Evolutionary conservation across 2,888 invertebrate species (phyloP), one percentile per base, ranked within the genome.

Genomic region (Clostera curtula): DNA sequence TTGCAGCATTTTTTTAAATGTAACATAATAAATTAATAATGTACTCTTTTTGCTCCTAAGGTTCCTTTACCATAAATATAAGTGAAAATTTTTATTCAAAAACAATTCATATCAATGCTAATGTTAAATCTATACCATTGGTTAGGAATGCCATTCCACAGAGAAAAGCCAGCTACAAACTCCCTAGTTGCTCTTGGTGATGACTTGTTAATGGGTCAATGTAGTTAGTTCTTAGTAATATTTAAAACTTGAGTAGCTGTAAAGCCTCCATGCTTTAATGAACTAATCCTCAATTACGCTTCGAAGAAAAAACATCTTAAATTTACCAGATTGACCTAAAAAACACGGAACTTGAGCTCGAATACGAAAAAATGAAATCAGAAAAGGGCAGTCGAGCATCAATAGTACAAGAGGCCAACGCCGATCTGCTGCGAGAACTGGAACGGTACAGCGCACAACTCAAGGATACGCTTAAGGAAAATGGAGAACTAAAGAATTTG

Each of bases 391-490:
- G 72, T 18, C 67, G 79, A 11, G 76, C 80, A 7, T 73, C 76
- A 1, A 53, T 75, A 5, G 77, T 66, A 13, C 75, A 74, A 25
- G 75, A 74, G 27, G 72, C 79, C 0, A 75, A 77, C 28, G 70
- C 72, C 0, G 82, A 82, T 27, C 42, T 82, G 12, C 27, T 76
- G 32, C 56, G 72, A 0, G 87, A 88, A 21, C 48, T 86, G 29
- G 87, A 88, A 41, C 71, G 80, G 1, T 79, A 79, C 28, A 84
- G 84, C 37, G 68, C 70, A 5, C 69, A 86, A 19, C 60, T 87
- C 0, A 85, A 85, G 24, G 85, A 86, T 29, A 82, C 85, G 18
- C 58, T 77, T 3, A 69, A 67, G 16, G 82, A 80, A 27, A 73
- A 86, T 5, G 73, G 76, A 0, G 77, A 86, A 23, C 55, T 87